Evolutionary conservation across 2,888 invertebrate species (phyloP), one percentile per base, ranked within the genome.

Genomic region (Biston stratarius): DNA sequence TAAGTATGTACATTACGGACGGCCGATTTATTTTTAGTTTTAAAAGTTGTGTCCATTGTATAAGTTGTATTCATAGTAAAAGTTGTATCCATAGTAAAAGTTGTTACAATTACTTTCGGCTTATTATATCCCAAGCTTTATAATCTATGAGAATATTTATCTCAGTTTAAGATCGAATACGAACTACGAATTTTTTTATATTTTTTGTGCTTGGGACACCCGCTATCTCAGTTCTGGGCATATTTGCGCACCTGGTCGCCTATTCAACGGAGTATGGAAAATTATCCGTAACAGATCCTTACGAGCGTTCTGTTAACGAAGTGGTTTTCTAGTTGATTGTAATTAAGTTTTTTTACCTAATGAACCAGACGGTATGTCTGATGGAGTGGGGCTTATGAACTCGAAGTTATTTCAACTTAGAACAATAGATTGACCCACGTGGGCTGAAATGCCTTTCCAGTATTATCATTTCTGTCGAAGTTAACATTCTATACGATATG

Each of bases 211-310:
- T 42, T 33, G 40, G 11, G 24, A 24, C 24, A 24, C 24, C 24
- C 1, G 24, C 24, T 24, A 24, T 24, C 24, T 24, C 24, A 24
- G 24, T 24, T 24, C 24, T 24, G 15, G 34, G 0, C 36, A 48
- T 58, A 60, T 61, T 66, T 51, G 51, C 66, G 48, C 44, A 61
- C 57, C 9, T 44, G 44, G 44, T 44, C 3, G 38, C 38, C 38
- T 38, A 8, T 38, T 38, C 15, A 47, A 9, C 47, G 15, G 47
- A 8, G 64, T 36, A 34, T 48, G n/a, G 61, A 40, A 52, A 61
- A 66, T 40, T 38, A 44, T 9, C 58, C 59, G 62, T 52, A 66
- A 66, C 66, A 11, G 58, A 66, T 66, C 61, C 24, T 33, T 33
- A 61, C 52, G 47, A 36, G 42, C 42, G 24, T 44, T 55, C 40